Evolutionary conservation across 1,140 invertebrate species (phyloP).

Genomic region (Nixonia krombeini): DNA sequence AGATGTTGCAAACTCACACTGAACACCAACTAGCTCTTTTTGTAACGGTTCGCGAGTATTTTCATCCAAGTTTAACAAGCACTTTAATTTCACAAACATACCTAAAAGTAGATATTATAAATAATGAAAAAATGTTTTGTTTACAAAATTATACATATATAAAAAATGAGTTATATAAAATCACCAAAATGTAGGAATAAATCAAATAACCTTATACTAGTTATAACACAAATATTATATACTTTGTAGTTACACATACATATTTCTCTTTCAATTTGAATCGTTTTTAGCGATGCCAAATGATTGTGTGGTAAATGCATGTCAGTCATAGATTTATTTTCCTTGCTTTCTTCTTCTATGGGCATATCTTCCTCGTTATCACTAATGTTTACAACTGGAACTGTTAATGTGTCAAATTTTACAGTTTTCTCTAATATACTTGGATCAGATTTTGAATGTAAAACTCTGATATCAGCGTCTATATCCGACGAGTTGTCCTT

Average conservation of each 20-base stretch:
- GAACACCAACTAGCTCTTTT: constrained; percentile 54
- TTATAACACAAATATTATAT: too few relatives aligned
- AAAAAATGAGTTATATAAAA: too few relatives aligned
- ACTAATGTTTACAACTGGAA: constrained; percentile 10
- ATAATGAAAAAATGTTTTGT: neutral
- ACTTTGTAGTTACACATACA: too few relatives aligned
- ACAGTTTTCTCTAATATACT: neutral
- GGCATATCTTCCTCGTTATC: constrained; percentile 52
- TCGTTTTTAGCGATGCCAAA: constrained; percentile 19
- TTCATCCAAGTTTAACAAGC: constrained; percentile 58
- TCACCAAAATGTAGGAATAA: too few relatives aligned
- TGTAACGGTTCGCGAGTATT: constrained; percentile 54
- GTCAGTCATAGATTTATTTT: constrained; percentile 44
- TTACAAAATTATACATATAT: neutral
- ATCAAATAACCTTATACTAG: too few relatives aligned
- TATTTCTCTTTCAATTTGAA: constrained; percentile 56
- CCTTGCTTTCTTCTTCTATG: constrained; percentile 44
- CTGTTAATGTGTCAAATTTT: neutral
- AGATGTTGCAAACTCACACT: constrained; percentile 45
- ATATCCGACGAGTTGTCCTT: constrained; percentile 7
- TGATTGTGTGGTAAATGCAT: constrained; percentile 3
- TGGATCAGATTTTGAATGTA: neutral
- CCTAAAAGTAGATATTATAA: constrained; percentile 13
- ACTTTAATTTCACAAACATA: constrained; percentile 59
- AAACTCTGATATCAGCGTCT: constrained; percentile 6